phyloP scores from a whole-genome alignment of 37 sponge, comb jelly and placozoan genomes.

The Amphimedon queenslandica region DNA sequence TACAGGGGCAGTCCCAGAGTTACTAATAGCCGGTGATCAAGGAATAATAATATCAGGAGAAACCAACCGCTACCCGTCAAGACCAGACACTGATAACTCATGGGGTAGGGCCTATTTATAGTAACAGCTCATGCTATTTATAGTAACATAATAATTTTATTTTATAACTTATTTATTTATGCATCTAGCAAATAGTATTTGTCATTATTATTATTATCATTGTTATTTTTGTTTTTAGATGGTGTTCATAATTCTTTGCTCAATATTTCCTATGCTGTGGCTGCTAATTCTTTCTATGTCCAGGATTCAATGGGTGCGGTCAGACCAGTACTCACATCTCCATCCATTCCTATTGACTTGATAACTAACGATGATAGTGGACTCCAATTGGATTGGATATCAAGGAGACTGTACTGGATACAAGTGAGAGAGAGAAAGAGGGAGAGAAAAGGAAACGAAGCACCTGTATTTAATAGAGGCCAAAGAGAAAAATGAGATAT shows the following conservation, averaged over 20 bases:
- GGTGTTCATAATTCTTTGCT: conserved; percentile 21
- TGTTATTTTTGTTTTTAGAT: conserved; percentile 5
- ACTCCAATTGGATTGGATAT: conserved; percentile 36
- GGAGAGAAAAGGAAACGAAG: no score
- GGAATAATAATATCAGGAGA: neutral
- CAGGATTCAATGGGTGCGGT: neutral
- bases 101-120: no score
- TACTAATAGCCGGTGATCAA: neutral
- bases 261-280: conserved; percentile 3
- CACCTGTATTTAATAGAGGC: no score
- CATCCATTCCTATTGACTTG: neutral
- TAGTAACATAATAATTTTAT: no score
- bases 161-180: no score
- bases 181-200: neutral
- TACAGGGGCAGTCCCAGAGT: neutral
- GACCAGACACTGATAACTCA: neutral
- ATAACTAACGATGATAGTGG: neutral
- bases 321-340: neutral
- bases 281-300: neutral
- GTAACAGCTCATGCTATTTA: no score
- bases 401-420: conserved; percentile 39
- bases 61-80: neutral
- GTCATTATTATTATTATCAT: neutral
- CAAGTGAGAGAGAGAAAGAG: conserved; percentile 30
- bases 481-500: no score